Percentiles rank a stretch among this genome's conserved stretches.
Conservation (phyloP, 2,888 invertebrate species). For the Ormyrus rosae region DNA sequence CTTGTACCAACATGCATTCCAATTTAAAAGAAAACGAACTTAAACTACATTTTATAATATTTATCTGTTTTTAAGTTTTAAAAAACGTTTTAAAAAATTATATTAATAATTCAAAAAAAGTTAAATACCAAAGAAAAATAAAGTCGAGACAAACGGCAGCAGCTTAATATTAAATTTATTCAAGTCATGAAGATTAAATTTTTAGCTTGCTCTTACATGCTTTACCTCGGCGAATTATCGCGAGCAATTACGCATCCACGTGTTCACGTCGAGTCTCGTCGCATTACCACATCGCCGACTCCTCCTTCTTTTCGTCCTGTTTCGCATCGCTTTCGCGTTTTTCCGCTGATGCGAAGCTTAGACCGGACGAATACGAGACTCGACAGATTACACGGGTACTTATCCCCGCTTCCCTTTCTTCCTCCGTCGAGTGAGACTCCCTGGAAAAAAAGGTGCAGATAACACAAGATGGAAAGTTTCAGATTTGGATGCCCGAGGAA, state of each 20-base stretch:
- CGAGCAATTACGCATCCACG: constrained; percentile 22
- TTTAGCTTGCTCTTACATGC: background rate
- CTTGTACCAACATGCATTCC: too few relatives aligned
- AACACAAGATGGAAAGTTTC: constrained; percentile 16
- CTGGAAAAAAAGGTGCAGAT: constrained; percentile 17
- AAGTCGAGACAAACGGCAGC: too few relatives aligned
- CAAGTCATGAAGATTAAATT: too few relatives aligned
- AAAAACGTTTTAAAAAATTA: too few relatives aligned
- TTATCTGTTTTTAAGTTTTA: too few relatives aligned
- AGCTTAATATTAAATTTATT: too few relatives aligned
- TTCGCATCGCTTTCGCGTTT: background rate
- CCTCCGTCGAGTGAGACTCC: background rate
- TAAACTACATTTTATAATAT: too few relatives aligned
- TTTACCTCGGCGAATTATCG: background rate
- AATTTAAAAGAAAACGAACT: too few relatives aligned
- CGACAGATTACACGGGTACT: constrained; percentile 32
- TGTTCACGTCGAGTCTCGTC: background rate
- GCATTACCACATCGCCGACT: background rate
- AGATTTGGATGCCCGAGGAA: constrained; percentile 3
- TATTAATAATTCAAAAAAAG: too few relatives aligned
- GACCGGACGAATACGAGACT: constrained; percentile 9
- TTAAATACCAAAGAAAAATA: too few relatives aligned
- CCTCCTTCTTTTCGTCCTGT: background rate
- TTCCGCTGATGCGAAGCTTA: background rate
- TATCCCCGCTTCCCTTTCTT: background rate